Evolutionary conservation across 2,888 invertebrate genomes (phyloP), one percentile per base, ranked within the genome.

Genomic region (Noctua fimbriata): DNA sequence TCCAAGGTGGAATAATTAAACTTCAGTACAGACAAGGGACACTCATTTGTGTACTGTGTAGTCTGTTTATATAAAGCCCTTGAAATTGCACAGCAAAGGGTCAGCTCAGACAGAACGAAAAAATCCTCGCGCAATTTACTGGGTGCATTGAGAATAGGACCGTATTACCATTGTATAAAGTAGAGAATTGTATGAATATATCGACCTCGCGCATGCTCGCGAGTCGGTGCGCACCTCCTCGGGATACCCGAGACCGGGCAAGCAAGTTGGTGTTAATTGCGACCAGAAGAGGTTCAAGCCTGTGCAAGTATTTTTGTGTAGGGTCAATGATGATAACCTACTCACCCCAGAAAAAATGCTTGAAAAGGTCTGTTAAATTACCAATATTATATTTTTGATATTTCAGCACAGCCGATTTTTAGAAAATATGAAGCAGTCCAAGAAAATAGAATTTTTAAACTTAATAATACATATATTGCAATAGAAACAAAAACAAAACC

Each of bases 361-460:
- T 16, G 1, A 21, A 72, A 72, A n/a, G n/a, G 10, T 36, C 21
- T 1, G n/a, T 52, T 28, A 44, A 52, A 76, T 44, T 18, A 55
- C 3, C 18, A 75, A 44, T 41, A 18, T 24, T 41, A 55, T 75
- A 76, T 47, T 44, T 67, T 41, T n/a, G 12, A 28, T 47, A 21
- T 49, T 36, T n/a, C 58, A 80, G 75, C 47, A 58, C 32, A 58
- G 66, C 76, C 60, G n/a, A 66, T 58, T 65, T n/a, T 65, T 5
- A 81, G 12, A 81, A 63, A 52, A 36, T n/a, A 44, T 63, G 44
- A n/a, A 28, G n/a, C 14, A 36, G n/a, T 0, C 18, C 49, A 32
- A 44, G 41, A 36, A 36, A 55, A 36, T 65, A 28, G 16, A n/a
- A 69, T 52, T 55, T 55, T 28, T 7, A 32, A 47, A 71, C 32